phyloP scores from a whole-genome alignment of 1,140 invertebrate species.

The Bombus vancouverensis region DNA sequence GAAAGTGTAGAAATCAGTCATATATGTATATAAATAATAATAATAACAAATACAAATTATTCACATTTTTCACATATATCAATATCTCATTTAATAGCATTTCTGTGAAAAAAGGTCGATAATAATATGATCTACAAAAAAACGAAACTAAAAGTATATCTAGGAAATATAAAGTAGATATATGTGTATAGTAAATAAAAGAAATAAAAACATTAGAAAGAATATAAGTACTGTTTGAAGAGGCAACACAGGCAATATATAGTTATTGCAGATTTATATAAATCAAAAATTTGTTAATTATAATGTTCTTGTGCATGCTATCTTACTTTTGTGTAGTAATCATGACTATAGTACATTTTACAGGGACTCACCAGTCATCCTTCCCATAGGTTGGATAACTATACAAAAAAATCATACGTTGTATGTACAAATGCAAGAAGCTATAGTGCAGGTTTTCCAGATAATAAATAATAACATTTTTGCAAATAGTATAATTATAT shows the following conservation, averaged over 20 bases:
- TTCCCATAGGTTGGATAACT: slow-evolving; percentile 85
- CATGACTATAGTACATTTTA: slow-evolving; percentile 76
- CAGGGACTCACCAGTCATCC: slow-evolving; percentile 85
- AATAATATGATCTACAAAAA: background rate
- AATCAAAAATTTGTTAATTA: slow-evolving; percentile 50
- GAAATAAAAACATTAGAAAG: slow-evolving; percentile 14
- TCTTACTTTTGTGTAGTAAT: slow-evolving; percentile 61
- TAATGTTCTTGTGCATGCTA: slow-evolving; percentile 63
- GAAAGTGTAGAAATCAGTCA: background rate
- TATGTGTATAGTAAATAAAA: slow-evolving; percentile 31
- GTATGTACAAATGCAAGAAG: slow-evolving; percentile 77
- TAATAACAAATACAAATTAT: slow-evolving; percentile 3
- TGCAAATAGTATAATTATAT: slow-evolving; percentile 12
- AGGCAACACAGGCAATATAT: slow-evolving; percentile 27
- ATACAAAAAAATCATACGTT: slow-evolving; percentile 81
- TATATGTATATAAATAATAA: background rate
- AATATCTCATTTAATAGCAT: slow-evolving; percentile 25
- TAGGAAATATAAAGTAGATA: slow-evolving; percentile 6
- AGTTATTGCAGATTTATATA: slow-evolving; percentile 32
- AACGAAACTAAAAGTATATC: slow-evolving; percentile 2
- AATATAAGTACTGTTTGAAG: slow-evolving; percentile 43
- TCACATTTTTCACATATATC: slow-evolving; percentile 17
- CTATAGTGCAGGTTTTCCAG: slow-evolving; percentile 63
- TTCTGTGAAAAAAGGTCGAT: background rate
- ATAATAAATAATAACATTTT: slow-evolving; percentile 56